Evolutionary conservation across 2,797 vertebrate species (phyloP).

Genomic region (Saxicola maurus): DNA sequence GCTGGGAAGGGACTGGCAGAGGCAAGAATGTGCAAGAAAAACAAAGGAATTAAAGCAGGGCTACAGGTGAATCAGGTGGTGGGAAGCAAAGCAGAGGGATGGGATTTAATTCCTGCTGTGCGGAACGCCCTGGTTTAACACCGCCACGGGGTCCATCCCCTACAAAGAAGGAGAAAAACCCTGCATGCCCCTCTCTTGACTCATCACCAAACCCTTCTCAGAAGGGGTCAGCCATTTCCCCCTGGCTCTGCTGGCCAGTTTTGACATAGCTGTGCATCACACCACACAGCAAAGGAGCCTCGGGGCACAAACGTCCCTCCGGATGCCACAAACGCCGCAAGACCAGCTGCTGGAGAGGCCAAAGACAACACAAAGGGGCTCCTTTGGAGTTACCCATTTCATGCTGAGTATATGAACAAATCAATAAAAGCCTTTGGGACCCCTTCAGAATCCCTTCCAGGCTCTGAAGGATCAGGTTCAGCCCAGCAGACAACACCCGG

Average conservation of each 20-base stretch:
- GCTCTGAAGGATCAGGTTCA: neutral
- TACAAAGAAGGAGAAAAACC: neutral
- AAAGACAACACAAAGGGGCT: neutral
- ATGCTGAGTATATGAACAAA: neutral
- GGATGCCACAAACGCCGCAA: neutral
- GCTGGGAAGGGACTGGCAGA: neutral
- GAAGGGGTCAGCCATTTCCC: neutral
- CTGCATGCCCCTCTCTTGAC: neutral
- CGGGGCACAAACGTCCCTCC: fast-evolving
- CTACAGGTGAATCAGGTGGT: neutral
- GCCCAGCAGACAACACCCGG: neutral
- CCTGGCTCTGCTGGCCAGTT: neutral
- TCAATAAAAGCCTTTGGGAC: neutral
- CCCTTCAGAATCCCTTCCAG: neutral
- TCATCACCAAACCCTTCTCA: neutral
- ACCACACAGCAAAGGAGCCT: neutral
- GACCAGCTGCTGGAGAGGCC: neutral
- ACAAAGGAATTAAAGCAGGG: neutral
- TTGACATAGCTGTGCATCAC: fast-evolving
- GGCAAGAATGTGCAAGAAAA: neutral
- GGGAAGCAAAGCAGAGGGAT: neutral
- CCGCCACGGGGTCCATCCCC: fast-evolving
- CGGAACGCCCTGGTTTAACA: fast-evolving
- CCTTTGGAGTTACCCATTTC: neutral
- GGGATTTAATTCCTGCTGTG: neutral